Conservation (phyloP, 2,888 invertebrate genomes). For the Macrosiphum euphorbiae region DNA sequence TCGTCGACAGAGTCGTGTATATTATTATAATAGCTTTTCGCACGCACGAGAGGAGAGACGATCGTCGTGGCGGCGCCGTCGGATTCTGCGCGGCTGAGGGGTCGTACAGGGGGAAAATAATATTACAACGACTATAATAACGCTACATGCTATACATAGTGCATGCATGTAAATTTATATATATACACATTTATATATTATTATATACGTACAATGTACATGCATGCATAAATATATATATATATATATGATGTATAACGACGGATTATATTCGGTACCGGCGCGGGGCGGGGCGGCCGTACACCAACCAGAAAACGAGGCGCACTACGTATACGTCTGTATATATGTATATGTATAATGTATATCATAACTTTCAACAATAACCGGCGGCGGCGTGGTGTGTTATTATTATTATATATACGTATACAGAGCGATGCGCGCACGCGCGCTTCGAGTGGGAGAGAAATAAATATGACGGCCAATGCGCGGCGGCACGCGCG, state of each 20-base stretch:
- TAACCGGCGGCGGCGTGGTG: slow-evolving; percentile 48
- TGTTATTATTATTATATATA: neutral
- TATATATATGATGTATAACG: slow-evolving; percentile 4
- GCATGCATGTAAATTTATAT: neutral
- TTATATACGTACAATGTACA: neutral
- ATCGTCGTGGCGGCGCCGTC: neutral
- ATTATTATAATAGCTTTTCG: slow-evolving; percentile 11
- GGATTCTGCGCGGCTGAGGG: slow-evolving; percentile 27
- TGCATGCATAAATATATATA: neutral
- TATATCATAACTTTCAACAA: slow-evolving; percentile 62
- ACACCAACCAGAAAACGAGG: slow-evolving; percentile 52
- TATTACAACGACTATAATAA: slow-evolving; percentile 3
- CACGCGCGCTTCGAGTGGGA: slow-evolving; percentile 12
- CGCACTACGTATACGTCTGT: neutral
- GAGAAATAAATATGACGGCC: slow-evolving; percentile 37
- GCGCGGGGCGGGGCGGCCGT: slow-evolving; percentile 50
- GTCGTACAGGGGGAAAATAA: neutral
- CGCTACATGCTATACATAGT: neutral
- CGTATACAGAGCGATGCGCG: neutral
- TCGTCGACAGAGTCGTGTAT: neutral
- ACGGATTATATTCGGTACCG: slow-evolving; percentile 53
- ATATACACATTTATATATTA: neutral
- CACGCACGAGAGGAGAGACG: neutral
- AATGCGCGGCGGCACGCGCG: slow-evolving; percentile 23
- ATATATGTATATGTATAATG: neutral